phyloP scores from a whole-genome alignment of 2,888 invertebrate genomes.

The Cyclophora punctaria region DNA sequence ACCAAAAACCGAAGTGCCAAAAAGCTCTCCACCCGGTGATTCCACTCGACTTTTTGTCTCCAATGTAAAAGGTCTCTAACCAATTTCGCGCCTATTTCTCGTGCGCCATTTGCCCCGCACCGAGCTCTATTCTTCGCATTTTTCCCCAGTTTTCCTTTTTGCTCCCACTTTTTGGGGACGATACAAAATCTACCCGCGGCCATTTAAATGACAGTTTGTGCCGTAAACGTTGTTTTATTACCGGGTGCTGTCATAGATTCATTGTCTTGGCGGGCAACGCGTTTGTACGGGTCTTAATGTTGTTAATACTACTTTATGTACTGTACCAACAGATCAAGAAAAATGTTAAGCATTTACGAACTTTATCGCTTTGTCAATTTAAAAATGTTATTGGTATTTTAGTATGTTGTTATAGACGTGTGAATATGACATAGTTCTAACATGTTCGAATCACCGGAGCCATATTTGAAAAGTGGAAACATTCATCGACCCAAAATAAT shows the following conservation, averaged over 20 bases:
- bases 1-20: no score
- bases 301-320: no score
- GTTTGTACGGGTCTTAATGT: no score
- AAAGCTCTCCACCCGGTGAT: no score
- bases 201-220: constrained; percentile 47
- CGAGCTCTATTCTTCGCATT: constrained; percentile 16
- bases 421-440: no score
- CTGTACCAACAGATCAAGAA: no score
- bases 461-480: no score
- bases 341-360: background rate
- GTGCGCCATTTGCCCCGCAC: constrained; percentile 13
- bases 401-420: no score
- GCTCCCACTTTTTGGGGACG: constrained; percentile 28
- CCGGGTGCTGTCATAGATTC: constrained; percentile 23
- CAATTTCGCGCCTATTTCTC: constrained; percentile 8
- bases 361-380: background rate
- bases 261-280: constrained; percentile 17
- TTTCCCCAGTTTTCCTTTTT: constrained; percentile 20
- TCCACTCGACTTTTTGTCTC: background rate
- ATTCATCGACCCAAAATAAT: no score
- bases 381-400: no score
- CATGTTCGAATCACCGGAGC: no score
- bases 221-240: constrained; percentile 46
- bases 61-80: constrained; percentile 7
- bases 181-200: constrained; percentile 32